Base-by-base conservation (phyloP, 2,113 vertebrate genomes). In the Phodopus roborovskii region DNA sequence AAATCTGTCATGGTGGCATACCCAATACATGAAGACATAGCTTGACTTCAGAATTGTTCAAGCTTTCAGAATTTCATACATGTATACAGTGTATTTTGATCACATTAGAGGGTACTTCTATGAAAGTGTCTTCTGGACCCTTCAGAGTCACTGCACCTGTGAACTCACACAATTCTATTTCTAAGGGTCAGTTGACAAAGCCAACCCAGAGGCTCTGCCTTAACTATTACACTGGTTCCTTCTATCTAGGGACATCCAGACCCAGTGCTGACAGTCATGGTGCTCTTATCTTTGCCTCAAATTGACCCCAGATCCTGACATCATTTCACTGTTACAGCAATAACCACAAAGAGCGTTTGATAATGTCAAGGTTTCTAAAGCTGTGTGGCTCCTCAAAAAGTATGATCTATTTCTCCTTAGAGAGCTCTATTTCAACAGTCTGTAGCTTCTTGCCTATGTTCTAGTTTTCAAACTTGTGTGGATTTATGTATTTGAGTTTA, bases 201-300 rank as follows among this genome's bases (percentile, higher is more conserved):
- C 4, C 7, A 24, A 9, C 39, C 17, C 2, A 7, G 28, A 42
- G 56, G 4, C 11, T 64, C 6, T 5, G 39, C 9, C 4, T 36
- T 56, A 56, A 50, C 15, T 45, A 66, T 42, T 13, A 39, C 17
- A 4, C 17, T 39, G 20, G 70, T 58, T 15, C 2, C 9, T 20
- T 22, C 10, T 68, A 16, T 20, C 71, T 36, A 64, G 45, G 36
- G 11, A 89, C n/a, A 10, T 12, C 3, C 0, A 2, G 78, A 20
- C 5, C 8, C 7, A 24, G 6, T 1, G 0, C 8, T 66, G 15
- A 15, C 42, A 64, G 0, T 53, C 2, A 3, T 7, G 50, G 2
- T 2, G 17, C 39, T 42, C 15, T 75, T 19, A 50, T 0, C 22
- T 53, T 26, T 83, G n/a, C 60, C 83, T 88, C 45, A 53, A 22